These are phyloP conservation scores for Pachymerium ferrugineum DNA, from an alignment of 2,888 invertebrate genomes.

Conservation along the genomic window DNA sequence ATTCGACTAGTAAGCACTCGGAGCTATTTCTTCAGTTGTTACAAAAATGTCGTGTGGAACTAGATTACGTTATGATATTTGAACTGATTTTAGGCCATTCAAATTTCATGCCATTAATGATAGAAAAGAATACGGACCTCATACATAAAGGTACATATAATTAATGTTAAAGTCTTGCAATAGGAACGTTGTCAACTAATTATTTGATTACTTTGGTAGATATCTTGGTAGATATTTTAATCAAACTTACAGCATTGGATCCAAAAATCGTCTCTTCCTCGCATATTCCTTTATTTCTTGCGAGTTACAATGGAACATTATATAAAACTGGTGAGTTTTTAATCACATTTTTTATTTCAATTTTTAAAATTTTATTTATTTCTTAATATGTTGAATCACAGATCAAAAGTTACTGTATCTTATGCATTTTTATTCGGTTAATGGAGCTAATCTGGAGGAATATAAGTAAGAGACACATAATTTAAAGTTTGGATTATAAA, in stretches of 20 bases:
- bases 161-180: too few relatives aligned
- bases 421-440: not conserved
- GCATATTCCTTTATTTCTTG: not conserved
- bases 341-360: too few relatives aligned
- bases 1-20: too few relatives aligned
- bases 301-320: not conserved
- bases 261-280: not conserved
- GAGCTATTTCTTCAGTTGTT: too few relatives aligned
- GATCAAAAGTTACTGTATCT: not conserved
- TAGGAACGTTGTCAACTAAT: too few relatives aligned
- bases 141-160: not conserved
- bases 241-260: not conserved
- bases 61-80: not conserved
- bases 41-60: not conserved
- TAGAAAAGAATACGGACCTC: not conserved
- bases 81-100: not conserved
- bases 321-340: too few relatives aligned
- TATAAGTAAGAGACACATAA: conserved; percentile 5
- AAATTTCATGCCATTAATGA: not conserved
- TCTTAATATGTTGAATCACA: too few relatives aligned
- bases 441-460: not conserved
- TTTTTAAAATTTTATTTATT: too few relatives aligned
- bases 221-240: not conserved
- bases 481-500: not conserved
- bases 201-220: not conserved